These are phyloP conservation scores for Euura lappo DNA, from an alignment of 1,140 invertebrate species.

Conservation along the genomic window DNA sequence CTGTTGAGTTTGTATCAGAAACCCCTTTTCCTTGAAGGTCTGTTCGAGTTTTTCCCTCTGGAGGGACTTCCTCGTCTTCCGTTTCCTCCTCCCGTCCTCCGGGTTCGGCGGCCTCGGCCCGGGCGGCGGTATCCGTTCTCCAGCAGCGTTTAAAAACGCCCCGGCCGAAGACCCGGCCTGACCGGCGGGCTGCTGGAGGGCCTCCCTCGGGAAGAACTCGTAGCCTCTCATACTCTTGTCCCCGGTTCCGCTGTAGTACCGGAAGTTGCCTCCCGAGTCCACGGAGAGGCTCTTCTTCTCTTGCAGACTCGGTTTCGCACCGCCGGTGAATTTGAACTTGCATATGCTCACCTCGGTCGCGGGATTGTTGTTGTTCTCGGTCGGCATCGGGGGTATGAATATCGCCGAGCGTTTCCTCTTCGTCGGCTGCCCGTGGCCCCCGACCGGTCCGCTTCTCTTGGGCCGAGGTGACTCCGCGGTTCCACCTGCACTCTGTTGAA, in stretches of 20 bases:
- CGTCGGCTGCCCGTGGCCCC: conserved; percentile 54
- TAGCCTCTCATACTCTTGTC: conserved; percentile 79
- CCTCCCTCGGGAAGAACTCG: conserved; percentile 76
- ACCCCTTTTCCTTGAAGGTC: conserved; percentile 91
- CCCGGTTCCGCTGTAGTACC: conserved; percentile 79
- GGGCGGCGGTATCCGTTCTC: conserved; percentile 62
- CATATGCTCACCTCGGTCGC: conserved; percentile 87
- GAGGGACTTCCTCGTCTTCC: conserved; percentile 80
- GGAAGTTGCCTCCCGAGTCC: conserved; percentile 83
- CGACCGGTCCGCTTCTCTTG: conserved; percentile 43
- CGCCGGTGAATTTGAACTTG: conserved; percentile 92
- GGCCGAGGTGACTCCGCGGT: conserved; percentile 41
- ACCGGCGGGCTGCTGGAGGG: conserved; percentile 64
- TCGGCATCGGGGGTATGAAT: conserved; percentile 79
- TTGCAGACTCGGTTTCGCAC: conserved; percentile 83
- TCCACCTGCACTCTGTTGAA: background rate
- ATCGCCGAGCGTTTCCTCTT: conserved; percentile 82
- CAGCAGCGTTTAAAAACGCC: conserved; percentile 60
- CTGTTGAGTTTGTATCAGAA: conserved; percentile 91
- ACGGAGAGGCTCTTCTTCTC: conserved; percentile 91
- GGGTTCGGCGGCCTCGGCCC: conserved; percentile 27
- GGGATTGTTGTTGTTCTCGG: conserved; percentile 74
- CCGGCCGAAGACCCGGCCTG: conserved; percentile 58
- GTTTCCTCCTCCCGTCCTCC: conserved; percentile 66
- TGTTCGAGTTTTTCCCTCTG: conserved; percentile 89